Evolutionary conservation across 2,797 vertebrate species (phyloP).

Genomic region (Australoheros facetus): DNA sequence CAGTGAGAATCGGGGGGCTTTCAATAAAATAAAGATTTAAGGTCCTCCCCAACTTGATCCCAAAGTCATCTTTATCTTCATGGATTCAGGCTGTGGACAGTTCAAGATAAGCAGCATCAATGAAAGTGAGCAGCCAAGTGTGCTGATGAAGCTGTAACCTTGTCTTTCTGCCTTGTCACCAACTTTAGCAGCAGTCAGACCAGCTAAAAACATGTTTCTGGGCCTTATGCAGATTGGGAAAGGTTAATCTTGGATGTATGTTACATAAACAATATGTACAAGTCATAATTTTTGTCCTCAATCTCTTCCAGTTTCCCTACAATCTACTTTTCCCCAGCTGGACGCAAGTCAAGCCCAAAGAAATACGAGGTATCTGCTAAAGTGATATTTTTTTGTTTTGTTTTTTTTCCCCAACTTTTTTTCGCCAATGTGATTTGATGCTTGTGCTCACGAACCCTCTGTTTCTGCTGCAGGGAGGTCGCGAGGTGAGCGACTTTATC

Average conservation of each 20-base stretch:
- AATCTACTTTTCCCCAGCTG: constrained; percentile 93
- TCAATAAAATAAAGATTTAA: background rate
- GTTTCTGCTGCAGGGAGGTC: constrained; percentile 86
- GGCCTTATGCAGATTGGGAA: too few relatives aligned
- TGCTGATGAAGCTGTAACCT: background rate
- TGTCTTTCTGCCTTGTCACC: too few relatives aligned
- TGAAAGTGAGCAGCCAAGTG: background rate
- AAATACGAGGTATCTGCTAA: constrained; percentile 87
- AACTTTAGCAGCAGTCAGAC: background rate
- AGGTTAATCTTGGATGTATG: too few relatives aligned
- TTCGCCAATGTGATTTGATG: background rate
- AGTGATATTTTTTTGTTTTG: too few relatives aligned
- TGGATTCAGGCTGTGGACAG: background rate
- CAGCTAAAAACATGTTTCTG: background rate
- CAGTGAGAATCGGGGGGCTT: too few relatives aligned
- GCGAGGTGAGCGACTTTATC: constrained; percentile 94
- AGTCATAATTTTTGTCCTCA: background rate
- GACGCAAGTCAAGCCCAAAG: constrained; percentile 93
- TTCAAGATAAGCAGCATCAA: background rate
- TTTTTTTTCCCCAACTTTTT: too few relatives aligned
- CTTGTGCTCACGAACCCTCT: background rate
- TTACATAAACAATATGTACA: too few relatives aligned
- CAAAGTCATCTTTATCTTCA: too few relatives aligned
- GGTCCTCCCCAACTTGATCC: background rate
- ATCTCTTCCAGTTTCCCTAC: constrained; percentile 89